Percentiles rank a stretch among this genome's conserved stretches.
Conservation (phyloP, 2,888 invertebrate species). For the Escarpia spicata region DNA sequence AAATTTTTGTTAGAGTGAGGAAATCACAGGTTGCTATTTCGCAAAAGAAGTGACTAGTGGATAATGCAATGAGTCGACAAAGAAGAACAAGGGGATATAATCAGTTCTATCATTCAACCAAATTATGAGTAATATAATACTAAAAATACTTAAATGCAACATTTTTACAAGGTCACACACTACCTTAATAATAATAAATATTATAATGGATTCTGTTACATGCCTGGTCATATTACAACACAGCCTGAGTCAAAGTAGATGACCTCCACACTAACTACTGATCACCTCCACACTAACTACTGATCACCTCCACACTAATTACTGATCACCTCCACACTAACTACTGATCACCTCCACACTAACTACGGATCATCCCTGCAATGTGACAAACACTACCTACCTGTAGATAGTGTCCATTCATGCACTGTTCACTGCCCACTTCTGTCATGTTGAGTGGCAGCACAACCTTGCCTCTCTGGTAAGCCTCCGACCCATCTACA, state of each 20-base stretch:
- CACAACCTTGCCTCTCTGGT: constrained; percentile 68
- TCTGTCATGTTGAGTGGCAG: constrained; percentile 76
- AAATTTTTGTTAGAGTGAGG: too few species aligned
- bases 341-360: background rate
- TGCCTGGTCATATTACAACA: background rate
- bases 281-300: background rate
- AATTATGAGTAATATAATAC: too few species aligned
- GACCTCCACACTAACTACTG: background rate
- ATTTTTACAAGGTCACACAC: background rate
- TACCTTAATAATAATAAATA: background rate
- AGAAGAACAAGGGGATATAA: too few species aligned
- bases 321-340: too few species aligned
- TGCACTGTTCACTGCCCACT: constrained; percentile 76
- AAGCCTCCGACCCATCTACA: constrained; percentile 69
- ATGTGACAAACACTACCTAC: constrained; percentile 34
- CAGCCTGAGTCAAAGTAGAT: background rate
- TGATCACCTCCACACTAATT: background rate
- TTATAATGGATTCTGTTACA: background rate
- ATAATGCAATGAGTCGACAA: too few species aligned
- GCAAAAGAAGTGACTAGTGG: too few species aligned
- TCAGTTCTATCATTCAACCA: too few species aligned
- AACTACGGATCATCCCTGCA: background rate
- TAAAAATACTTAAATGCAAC: too few species aligned
- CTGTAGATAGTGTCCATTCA: constrained; percentile 67
- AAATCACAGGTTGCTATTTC: too few species aligned